These are phyloP conservation scores for Manis crassicaudata DNA, from an alignment of 2,797 vertebrate species.

Conservation along the genomic window DNA sequence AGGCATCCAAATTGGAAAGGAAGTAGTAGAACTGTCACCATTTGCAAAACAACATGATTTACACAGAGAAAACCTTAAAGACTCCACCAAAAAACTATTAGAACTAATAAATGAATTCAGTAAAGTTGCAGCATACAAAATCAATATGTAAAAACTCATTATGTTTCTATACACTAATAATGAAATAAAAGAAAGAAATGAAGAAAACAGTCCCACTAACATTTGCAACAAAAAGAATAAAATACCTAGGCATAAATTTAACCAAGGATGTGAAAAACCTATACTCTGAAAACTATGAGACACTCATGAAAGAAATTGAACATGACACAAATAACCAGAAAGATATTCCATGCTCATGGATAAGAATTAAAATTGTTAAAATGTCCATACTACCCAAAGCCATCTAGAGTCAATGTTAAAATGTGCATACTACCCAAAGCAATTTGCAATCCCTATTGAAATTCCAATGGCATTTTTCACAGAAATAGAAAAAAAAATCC, in stretches of 20 bases:
- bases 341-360: background rate
- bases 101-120: background rate
- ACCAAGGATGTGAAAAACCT: background rate
- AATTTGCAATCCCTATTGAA: background rate
- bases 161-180: background rate
- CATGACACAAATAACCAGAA: background rate
- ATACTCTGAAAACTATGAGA: background rate
- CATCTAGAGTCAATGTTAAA: background rate
- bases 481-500: background rate
- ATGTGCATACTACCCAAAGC: background rate
- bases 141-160: background rate
- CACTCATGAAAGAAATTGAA: background rate
- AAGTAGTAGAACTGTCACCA: background rate
- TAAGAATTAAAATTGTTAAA: background rate
- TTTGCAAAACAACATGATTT: background rate
- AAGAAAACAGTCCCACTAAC: background rate
- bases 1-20: background rate
- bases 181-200: background rate
- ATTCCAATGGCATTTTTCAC: background rate
- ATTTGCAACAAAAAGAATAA: background rate
- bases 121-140: background rate
- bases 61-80: background rate
- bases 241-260: background rate
- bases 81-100: background rate
- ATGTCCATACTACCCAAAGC: background rate